These are phyloP conservation scores for Aromia moschata DNA, from an alignment of 2,888 invertebrate genomes.

Conservation along the genomic window DNA sequence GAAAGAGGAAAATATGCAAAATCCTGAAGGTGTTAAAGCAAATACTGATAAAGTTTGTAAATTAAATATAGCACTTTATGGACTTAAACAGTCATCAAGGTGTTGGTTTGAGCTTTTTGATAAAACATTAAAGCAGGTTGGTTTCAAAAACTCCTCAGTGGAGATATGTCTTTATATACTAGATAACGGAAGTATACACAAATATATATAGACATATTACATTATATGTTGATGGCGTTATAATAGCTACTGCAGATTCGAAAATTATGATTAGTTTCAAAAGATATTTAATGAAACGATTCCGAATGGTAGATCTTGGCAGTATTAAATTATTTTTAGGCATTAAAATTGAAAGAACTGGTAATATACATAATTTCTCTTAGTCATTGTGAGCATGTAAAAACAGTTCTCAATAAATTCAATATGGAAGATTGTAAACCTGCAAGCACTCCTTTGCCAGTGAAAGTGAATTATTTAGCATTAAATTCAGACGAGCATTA, in stretches of 20 bases:
- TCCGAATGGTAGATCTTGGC: not conserved
- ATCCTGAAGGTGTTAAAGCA: not conserved
- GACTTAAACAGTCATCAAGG: conserved; percentile 1
- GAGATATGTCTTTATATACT: conserved; percentile 20
- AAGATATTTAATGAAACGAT: not conserved
- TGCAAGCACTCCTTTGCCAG: conserved; percentile 39
- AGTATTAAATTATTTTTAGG: conserved; percentile 23
- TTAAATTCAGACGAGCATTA: conserved; percentile 42
- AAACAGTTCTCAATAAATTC: conserved; percentile 44
- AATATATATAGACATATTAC: conserved; percentile 5
- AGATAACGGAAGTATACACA: not conserved
- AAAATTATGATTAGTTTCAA: not conserved
- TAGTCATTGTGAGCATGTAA: conserved; percentile 37
- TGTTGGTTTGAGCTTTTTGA: conserved; percentile 7
- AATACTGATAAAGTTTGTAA: conserved; percentile 1
- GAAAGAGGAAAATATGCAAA: conserved; percentile 1
- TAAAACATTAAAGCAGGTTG: conserved; percentile 3
- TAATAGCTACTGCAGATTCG: not conserved
- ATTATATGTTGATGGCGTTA: conserved; percentile 17
- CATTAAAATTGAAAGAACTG: conserved; percentile 25
- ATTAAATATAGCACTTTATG: not conserved
- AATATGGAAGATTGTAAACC: conserved; percentile 41
- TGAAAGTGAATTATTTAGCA: conserved; percentile 42
- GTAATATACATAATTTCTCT: too few species aligned
- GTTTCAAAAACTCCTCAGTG: conserved; percentile 12